These are phyloP conservation scores for Mythimna loreyi DNA, from an alignment of 2,888 invertebrate genomes.

Conservation along the genomic window DNA sequence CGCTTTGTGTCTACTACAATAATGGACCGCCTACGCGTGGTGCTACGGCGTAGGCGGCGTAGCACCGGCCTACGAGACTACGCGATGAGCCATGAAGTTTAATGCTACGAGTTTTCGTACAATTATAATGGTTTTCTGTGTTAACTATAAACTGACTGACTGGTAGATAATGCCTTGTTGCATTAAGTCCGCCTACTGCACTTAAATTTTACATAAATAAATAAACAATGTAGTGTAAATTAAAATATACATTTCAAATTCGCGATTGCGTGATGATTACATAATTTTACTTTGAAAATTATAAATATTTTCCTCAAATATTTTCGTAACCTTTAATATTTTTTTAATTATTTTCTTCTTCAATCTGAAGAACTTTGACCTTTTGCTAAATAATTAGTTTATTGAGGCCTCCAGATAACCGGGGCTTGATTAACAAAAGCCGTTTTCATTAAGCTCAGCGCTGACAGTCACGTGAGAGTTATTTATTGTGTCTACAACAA, in stretches of 20 bases:
- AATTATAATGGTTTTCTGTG: not conserved
- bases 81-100: not conserved
- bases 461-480: conserved; percentile 25
- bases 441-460: conserved; percentile 20
- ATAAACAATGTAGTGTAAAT: too few relatives aligned
- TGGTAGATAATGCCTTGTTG: too few relatives aligned
- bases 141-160: too few relatives aligned
- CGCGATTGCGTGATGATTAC: not conserved
- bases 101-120: not conserved
- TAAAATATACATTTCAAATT: not conserved
- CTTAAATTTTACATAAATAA: too few relatives aligned
- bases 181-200: too few relatives aligned
- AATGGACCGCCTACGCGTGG: not conserved
- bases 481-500: conserved; percentile 34
- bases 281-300: not conserved
- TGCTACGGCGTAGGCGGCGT: conserved; percentile 40
- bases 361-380: not conserved
- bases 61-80: conserved; percentile 32
- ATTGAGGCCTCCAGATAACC: conserved; percentile 20
- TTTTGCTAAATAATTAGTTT: conserved; percentile 36
- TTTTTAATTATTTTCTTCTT: not conserved
- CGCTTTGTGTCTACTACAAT: not conserved
- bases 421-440: conserved; percentile 24
- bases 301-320: not conserved
- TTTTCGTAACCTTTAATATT: not conserved